Base-by-base conservation (phyloP, 1,140 invertebrate species). In the Sycobia sp. region DNA sequence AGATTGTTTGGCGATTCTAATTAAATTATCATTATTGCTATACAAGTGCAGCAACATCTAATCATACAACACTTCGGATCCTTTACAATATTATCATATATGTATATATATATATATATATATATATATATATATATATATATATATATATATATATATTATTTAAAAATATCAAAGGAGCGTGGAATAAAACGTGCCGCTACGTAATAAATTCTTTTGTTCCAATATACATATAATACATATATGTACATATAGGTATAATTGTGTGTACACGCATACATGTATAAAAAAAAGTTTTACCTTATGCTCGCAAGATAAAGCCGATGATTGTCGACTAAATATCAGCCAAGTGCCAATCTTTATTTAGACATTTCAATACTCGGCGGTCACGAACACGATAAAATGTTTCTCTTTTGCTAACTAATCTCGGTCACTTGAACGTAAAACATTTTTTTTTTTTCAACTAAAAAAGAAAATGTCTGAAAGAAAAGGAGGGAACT, bases 281-380 rank as follows among this genome's bases (percentile, higher is more conserved):
- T n/a, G n/a, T n/a, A 38, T 41, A 23, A 39, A 36, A 50, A 59
- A 58, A 59, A 59, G 23, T 38, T 16, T 49, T 50, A 41, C 22
- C 25, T 38, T 54, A 38, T 62, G 53, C 18, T 62, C 41, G n/a
- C 29, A 54, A 46, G 59, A 62, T 62, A 62, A 62, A 62, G 49
- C 46, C 13, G 14, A 10, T 16, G 49, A 54, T 62, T 46, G 32
- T 46, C 34, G 38, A 27, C 50, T 14, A 54, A 44, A 61, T 44
- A 53, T 61, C 59, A 54, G 23, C 4, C 11, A 34, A 20, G 23
- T 43, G 41, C 29, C 39, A 61, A 54, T 62, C 32, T 27, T 51
- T 62, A 41, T 54, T 61, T 61, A 61, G 34, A 61, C 10, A 43
- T 53, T 53, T 53, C 16, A 25, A n/a, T 23, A 34, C 16, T 14